phyloP scores from a whole-genome alignment of 1,140 invertebrate species.

The Berghia stephanieae region DNA sequence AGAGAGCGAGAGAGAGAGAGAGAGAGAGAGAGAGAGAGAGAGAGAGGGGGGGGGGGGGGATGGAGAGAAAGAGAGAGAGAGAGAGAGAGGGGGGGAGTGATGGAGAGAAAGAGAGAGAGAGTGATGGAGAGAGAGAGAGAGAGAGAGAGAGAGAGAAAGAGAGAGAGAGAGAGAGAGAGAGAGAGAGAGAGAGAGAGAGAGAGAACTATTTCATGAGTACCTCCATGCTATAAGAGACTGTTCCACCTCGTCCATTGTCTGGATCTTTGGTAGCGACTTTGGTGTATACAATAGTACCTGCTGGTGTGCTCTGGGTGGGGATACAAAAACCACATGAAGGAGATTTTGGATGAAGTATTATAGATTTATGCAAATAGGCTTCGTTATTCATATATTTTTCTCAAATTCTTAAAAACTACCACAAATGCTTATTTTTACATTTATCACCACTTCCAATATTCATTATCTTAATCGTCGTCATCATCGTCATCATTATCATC shows the following conservation, averaged over 20 bases:
- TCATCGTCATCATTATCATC: too few species aligned
- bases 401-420: not conserved
- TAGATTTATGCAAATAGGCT: not conserved
- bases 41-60: not conserved
- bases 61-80: not conserved
- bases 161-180: too few species aligned
- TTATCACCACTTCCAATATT: too few species aligned
- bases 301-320: constrained; percentile 35
- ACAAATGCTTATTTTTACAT: too few species aligned
- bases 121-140: not conserved
- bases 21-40: too few species aligned
- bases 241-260: constrained; percentile 50
- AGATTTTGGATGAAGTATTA: not conserved
- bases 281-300: constrained; percentile 40
- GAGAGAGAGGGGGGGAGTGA: not conserved
- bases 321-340: not conserved
- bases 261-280: constrained; percentile 45
- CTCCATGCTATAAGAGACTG: constrained; percentile 46
- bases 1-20: too few species aligned
- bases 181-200: too few species aligned
- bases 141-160: too few species aligned
- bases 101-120: not conserved
- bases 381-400: not conserved
- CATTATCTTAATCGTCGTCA: too few species aligned
- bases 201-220: constrained; percentile 26